Base-by-base conservation (phyloP, 2,113 vertebrate species). In the Periophthalmus modestus region DNA sequence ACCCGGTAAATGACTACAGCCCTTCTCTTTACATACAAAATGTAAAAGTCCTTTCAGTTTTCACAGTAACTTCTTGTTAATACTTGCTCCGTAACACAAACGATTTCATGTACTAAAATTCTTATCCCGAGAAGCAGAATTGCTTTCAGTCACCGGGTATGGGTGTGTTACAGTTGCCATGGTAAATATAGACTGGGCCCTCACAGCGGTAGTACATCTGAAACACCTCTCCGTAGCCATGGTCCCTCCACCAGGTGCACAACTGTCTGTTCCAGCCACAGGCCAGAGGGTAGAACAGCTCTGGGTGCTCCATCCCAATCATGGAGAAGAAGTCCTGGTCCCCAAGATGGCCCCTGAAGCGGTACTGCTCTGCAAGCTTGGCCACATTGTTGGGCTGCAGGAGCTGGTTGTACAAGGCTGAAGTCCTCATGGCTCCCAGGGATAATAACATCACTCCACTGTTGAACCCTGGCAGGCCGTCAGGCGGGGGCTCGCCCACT, bases 311-410 rank as follows among this genome's bases (percentile, higher is more conserved):
- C 97, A 99, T 98, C 81, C 97, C 96, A 0, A 96, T 95, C 95
- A 99, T 95, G 39, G 96, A 97, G 88, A 98, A 99, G 92, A 99
- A 99, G 92, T 99, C 98, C 89, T 99, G 98, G 89, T 99, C 98
- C 0, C 98, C 98, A 0, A 99, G 94, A 87, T 99, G 97, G 16
- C 98, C 97, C 63, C 92, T 94, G 90, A 99, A 98, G 90, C 89
- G 96, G 90, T 96, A 99, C 85, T 96, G 95, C 66, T 95, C 93
- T 0, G 97, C 94, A 55, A 99, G 93, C 55, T 89, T 93, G 77
- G 93, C 94, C 54, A 98, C 94, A 4, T 78, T 86, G 1, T 74
- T 69, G 0, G 96, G 96, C 81, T 98, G 92, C 82, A 98, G 85
- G 39, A 98, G 93, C 77, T 87, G 91, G 85, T 96, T 93, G 81